phyloP scores from a whole-genome alignment of 2,888 invertebrate genomes.

The Pharmacophagus antenor region DNA sequence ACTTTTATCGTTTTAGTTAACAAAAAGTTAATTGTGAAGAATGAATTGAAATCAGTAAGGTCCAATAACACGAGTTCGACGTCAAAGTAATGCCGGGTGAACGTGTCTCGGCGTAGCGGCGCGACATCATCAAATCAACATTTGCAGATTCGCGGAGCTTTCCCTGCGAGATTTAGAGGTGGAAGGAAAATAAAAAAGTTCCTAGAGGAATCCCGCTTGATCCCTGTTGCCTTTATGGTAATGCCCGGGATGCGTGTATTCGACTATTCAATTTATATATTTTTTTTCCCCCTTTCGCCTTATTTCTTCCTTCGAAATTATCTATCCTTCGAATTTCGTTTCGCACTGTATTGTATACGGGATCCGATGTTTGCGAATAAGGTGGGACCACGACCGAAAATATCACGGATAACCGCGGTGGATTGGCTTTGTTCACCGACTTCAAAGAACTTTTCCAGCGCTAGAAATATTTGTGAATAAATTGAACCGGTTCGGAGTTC shows the following conservation, averaged over 20 bases:
- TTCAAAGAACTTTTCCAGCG: conserved; percentile 76
- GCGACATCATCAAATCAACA: conserved; percentile 80
- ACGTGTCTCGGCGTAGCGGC: conserved; percentile 31
- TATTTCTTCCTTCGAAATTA: conserved; percentile 79
- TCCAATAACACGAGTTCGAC: conserved; percentile 7
- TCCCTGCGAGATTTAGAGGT: conserved; percentile 79
- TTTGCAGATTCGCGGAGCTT: conserved; percentile 81
- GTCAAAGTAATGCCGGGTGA: conserved; percentile 17
- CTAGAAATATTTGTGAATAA: conserved; percentile 70
- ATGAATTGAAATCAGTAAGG: not conserved
- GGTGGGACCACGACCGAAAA: conserved; percentile 72
- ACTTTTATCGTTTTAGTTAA: no score
- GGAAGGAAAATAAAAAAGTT: conserved; percentile 81
- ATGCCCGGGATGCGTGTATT: conserved; percentile 79
- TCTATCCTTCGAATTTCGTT: conserved; percentile 80
- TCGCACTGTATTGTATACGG: conserved; percentile 79
- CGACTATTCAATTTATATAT: conserved; percentile 81
- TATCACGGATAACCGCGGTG: conserved; percentile 77
- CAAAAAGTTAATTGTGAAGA: not conserved
- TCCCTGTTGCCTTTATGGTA: conserved; percentile 80
- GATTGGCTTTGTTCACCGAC: conserved; percentile 77
- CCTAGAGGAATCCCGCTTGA: conserved; percentile 79
- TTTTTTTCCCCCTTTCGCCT: conserved; percentile 75
- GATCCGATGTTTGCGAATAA: conserved; percentile 79
- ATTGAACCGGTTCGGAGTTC: conserved; percentile 51